Base-by-base conservation (phyloP, 1,140 invertebrate species). In the Drosophila ananassae region DNA sequence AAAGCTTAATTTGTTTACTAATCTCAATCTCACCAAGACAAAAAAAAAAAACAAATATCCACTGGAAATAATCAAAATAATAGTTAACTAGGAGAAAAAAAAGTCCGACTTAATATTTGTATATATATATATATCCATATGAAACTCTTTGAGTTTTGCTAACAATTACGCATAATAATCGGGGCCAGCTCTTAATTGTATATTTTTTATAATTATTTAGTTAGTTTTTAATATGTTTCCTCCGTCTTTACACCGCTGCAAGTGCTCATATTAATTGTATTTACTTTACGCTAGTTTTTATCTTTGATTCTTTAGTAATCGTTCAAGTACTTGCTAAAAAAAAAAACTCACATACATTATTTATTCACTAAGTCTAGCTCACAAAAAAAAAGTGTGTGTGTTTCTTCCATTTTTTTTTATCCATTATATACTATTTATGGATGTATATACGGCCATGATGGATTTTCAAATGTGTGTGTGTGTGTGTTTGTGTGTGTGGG, bases 141-240 rank as follows among this genome's bases (percentile, higher is more conserved):
- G 74, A 75, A 85, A 85, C 82, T 85, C 82, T 87, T 87, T 71
- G 82, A 85, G 82, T 76, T 87, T 39, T 67, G 44, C 60, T 58
- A 73, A 68, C 72, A 76, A 66, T 60, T 58, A 57, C 37, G 68
- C 73, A 59, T 58, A 39, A 46, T 57, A 25, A 47, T 44, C 61
- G 64, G 56, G 28, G 47, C 52, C 59, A 52, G 54, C 30, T 8
- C 74, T 71, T 72, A 61, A 24, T 44, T 44, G 4, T 10, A 53
- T 21, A 28, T 32, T 46, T 52, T n/a, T 37, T 41, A 52, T 51
- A 55, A 56, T 68, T 53, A 63, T 51, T 68, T 56, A 47, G 44
- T 57, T 76, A 67, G 50, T 67, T 55, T 39, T 59, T 48, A 51
- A 55, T 63, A 62, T 73, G 37, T 56, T 25, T 30, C 12, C 34